Evolutionary conservation across 2,888 invertebrate genomes (phyloP).

Genomic region (Pristionchus arcanus): DNA sequence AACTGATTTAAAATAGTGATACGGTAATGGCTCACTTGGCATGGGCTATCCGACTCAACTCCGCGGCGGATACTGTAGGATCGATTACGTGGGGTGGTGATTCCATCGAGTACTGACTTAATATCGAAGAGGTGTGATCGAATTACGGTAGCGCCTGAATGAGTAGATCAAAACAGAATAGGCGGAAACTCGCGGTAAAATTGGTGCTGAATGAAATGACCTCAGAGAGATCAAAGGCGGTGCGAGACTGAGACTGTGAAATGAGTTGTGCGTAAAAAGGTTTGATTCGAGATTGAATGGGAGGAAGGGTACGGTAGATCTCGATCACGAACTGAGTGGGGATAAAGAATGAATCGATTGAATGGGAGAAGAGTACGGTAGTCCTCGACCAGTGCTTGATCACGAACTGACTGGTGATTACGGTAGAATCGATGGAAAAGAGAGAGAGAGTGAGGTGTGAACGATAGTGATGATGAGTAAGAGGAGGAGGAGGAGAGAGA

Average conservation of each 20-base stretch:
- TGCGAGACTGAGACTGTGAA: not conserved
- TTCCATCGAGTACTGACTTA: conserved; percentile 36
- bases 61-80: conserved; percentile 54
- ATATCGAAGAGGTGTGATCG: not conserved
- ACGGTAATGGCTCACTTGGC: conserved; percentile 62
- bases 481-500: not conserved
- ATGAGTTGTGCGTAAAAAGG: conserved; percentile 30
- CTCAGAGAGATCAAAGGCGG: conserved; percentile 45
- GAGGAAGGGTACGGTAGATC: not conserved
- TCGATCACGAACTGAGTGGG: not conserved
- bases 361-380: conserved; percentile 42
- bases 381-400: too few species aligned
- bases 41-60: conserved; percentile 64
- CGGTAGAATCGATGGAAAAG: conserved; percentile 15
- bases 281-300: conserved; percentile 47
- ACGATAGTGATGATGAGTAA: conserved; percentile 21
- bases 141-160: not conserved
- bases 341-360: not conserved
- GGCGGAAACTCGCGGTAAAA: conserved; percentile 7
- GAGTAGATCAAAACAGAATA: not conserved
- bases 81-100: conserved; percentile 46
- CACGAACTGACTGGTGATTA: not conserved
- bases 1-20: not conserved
- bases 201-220: conserved; percentile 3
- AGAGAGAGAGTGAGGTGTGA: not conserved